Base-by-base conservation (phyloP, 2,113 vertebrate species). In the Chlorodrepanis virens region DNA sequence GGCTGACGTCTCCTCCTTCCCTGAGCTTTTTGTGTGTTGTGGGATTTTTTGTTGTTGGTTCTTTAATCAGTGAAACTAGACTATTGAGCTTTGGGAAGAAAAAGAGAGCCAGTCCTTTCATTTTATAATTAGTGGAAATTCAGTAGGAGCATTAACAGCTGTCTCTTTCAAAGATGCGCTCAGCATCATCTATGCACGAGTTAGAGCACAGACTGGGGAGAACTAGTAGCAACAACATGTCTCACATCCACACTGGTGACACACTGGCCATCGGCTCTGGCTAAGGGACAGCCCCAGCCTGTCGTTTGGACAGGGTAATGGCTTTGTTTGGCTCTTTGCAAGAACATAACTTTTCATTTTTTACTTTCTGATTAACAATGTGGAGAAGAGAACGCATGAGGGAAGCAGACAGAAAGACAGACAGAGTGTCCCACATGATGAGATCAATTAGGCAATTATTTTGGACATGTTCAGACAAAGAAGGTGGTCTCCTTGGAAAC, bases 381-480 rank as follows among this genome's bases (percentile, higher is more conserved):
- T 28, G 69, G 59, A 80, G 49, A 59, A 52, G 70, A 90, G 81
- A 83, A 74, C 1, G 12, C 52, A 61, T 42, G 52, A 90, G 84
- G 74, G 93, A 80, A 72, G 90, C 79, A 88, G 90, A 86, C 82
- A 90, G 96, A 92, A 60, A 87, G 91, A 96, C 87, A 91, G 93
- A 87, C 84, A 85, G 92, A 82, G 90, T 77, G 85, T 93, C 95
- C 93, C 92, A 86, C 79, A 94, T 75, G 96, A 95, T 93, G 92
- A 93, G 91, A 96, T 96, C 96, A 96, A 94, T 97, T 96, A 96
- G 95, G 95, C 95, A 96, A 96, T 97, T 93, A 91, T 91, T 97
- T 93, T 93, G 95, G 96, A 96, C 96, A 90, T 96, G 96, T 96
- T 93, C 96, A 97, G 96, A 97, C 96, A 97, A 97, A 96, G 94